Evolutionary conservation across 2,113 vertebrate genomes (phyloP), one percentile per base, ranked within the genome.

Genomic region (Ammodytes marinus): DNA sequence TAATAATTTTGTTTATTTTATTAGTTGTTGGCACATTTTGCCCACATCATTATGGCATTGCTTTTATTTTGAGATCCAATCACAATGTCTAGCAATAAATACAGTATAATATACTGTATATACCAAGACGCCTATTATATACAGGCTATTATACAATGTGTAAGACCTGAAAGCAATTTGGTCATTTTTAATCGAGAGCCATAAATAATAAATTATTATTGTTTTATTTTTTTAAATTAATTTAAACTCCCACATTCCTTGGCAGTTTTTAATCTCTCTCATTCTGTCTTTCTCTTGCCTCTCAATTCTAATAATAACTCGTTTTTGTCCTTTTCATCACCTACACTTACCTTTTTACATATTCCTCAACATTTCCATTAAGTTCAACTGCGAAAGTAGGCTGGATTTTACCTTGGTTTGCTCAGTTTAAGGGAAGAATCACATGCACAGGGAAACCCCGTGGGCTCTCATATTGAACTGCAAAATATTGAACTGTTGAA

Each of bases 1-100:
- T 76, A 72, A 60, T 85, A 67, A 86, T 84, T 84, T 84, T 86
- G 39, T 80, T 57, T 35, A 55, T 58, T 54, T 74, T 83, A 71
- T 75, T 77, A 19, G 46, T 84, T 80, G 46, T 86, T 78, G 60
- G 42, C 76, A 70, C 68, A 74, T 74, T 86, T 79, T 47, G 4
- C 27, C 59, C 75, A 83, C 63, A 65, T 87, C 63, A 84, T 79
- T 75, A 79, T 76, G n/a, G 39, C 81, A 45, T 80, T 68, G 61
- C 59, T 80, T 74, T 87, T 61, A 47, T 68, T 84, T 69, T 40
- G 65, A 57, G 80, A 77, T 63, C n/a, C 27, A 74, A 27, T 27
- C 50, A 84, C 55, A 86, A 55, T 70, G 15, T 70, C 60, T 74
- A 42, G 39, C 49, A 54, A 58, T 70, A 69, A 78, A 69, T 53